Evolutionary conservation across 2,888 invertebrate species (phyloP).

Genomic region (Cheilosia impressa): DNA sequence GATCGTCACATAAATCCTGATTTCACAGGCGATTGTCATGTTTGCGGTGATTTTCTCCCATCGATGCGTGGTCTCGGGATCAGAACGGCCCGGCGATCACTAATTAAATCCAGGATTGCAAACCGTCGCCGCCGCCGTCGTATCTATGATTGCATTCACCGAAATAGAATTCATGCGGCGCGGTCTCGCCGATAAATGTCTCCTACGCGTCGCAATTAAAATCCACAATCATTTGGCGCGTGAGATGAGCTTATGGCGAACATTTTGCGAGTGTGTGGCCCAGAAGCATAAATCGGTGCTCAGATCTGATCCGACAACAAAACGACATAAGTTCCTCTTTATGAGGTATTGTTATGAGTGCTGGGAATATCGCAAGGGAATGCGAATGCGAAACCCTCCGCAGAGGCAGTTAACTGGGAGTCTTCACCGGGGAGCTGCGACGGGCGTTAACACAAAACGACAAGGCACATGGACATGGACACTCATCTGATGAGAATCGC

Average conservation of each 20-base stretch:
- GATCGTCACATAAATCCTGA: slow-evolving; percentile 73
- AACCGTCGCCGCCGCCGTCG: background rate
- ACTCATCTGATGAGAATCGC: slow-evolving; percentile 70
- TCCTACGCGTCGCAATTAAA: slow-evolving; percentile 62
- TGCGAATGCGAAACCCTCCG: slow-evolving; percentile 23
- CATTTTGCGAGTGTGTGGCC: slow-evolving; percentile 15
- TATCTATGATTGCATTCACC: slow-evolving; percentile 30
- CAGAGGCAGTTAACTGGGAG: slow-evolving; percentile 6
- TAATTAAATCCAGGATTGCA: slow-evolving; percentile 52
- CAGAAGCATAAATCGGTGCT: slow-evolving; percentile 58
- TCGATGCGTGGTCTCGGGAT: slow-evolving; percentile 42
- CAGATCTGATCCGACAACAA: slow-evolving; percentile 69
- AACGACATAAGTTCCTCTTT: slow-evolving; percentile 72
- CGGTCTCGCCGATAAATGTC: slow-evolving; percentile 54
- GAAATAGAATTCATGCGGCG: background rate
- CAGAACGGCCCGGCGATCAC: slow-evolving; percentile 44
- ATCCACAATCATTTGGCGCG: slow-evolving; percentile 52
- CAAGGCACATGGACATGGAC: slow-evolving; percentile 33
- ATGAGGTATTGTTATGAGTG: slow-evolving; percentile 68
- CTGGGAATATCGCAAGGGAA: slow-evolving; percentile 17
- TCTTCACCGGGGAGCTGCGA: slow-evolving; percentile 7
- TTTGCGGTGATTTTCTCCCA: slow-evolving; percentile 43
- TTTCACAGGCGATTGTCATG: slow-evolving; percentile 65
- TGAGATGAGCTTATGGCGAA: slow-evolving; percentile 41
- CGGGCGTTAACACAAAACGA: slow-evolving; percentile 27